Evolutionary conservation across 2,888 invertebrate genomes (phyloP), one percentile per base, ranked within the genome.

Genomic region (Isoperla grammatica): DNA sequence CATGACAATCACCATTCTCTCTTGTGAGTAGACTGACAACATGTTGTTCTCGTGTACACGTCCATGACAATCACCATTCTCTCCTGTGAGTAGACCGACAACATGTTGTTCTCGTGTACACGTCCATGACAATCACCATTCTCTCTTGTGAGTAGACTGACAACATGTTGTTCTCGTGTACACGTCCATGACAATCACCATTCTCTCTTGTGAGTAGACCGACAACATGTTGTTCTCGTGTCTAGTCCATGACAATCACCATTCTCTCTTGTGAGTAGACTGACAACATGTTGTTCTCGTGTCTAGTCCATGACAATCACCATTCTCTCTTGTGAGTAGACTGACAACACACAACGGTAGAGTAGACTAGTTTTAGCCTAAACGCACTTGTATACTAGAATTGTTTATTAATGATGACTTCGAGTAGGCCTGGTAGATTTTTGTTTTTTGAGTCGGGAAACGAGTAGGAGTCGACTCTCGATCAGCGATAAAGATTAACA

Each of bases 301-400:
- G 94, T 98, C 97, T 80, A 95, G 0, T 95, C 97, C n/a, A 94
- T 98, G 89, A 98, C 97, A 73, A 96, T 97, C 69, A 98, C 97
- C 48, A 95, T 98, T 71, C 82, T 98, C 67, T 96, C 97, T 71
- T 97, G 94, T 94, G 78, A 86, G 90, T 83, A 69, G 64, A 39
- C n/a, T 15, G 42, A 3, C 4, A 13, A 2, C 42, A 15, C n/a
- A n/a, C n/a, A n/a, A n/a, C n/a, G n/a, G n/a, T n/a, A n/a, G n/a
- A n/a, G n/a, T n/a, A n/a, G n/a, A n/a, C n/a, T n/a, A n/a, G n/a
- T n/a, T n/a, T n/a, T n/a, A n/a, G n/a, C n/a, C n/a, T n/a, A n/a
- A n/a, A n/a, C n/a, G n/a, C n/a, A n/a, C n/a, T n/a, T n/a, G n/a
- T n/a, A n/a, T n/a, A n/a, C n/a, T n/a, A n/a, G n/a, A n/a, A n/a